Conservation (phyloP, 2,113 vertebrate species). For the Narcine bancroftii region DNA sequence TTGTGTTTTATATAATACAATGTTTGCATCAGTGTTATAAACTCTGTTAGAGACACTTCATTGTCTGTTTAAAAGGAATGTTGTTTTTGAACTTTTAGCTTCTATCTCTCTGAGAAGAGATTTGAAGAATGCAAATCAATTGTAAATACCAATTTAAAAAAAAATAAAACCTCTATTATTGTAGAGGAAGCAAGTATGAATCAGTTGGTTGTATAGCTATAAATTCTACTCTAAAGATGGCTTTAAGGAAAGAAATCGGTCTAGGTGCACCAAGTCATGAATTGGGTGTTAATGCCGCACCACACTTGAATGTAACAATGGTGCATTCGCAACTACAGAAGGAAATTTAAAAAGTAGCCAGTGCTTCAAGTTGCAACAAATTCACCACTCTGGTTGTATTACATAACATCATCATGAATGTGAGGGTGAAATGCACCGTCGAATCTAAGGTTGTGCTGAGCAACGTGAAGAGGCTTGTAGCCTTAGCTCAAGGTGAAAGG, state of each 20-base stretch:
- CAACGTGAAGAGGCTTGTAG: conserved; percentile 8
- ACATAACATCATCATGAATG: not conserved
- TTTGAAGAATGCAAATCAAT: not conserved
- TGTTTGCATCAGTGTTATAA: not conserved
- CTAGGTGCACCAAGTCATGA: not conserved
- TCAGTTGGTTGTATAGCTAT: not conserved
- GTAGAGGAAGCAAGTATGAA: not conserved
- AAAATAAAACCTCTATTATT: not conserved
- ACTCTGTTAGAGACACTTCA: not conserved
- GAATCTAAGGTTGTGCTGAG: not conserved
- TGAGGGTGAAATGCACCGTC: not conserved
- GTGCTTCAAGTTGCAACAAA: not conserved
- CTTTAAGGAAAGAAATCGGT: not conserved
- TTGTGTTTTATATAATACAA: not conserved
- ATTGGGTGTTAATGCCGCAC: not conserved
- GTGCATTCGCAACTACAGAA: not conserved
- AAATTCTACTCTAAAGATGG: not conserved
- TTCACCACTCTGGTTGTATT: not conserved
- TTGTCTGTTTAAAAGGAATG: not conserved
- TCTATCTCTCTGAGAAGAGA: not conserved
- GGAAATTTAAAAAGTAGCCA: not conserved
- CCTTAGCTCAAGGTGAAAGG: not conserved
- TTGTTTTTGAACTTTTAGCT: not conserved
- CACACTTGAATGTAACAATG: not conserved
- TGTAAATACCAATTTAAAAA: not conserved